Evolutionary conservation across 2,797 vertebrate species (phyloP).

Genomic region (Rhynchotus rufescens): DNA sequence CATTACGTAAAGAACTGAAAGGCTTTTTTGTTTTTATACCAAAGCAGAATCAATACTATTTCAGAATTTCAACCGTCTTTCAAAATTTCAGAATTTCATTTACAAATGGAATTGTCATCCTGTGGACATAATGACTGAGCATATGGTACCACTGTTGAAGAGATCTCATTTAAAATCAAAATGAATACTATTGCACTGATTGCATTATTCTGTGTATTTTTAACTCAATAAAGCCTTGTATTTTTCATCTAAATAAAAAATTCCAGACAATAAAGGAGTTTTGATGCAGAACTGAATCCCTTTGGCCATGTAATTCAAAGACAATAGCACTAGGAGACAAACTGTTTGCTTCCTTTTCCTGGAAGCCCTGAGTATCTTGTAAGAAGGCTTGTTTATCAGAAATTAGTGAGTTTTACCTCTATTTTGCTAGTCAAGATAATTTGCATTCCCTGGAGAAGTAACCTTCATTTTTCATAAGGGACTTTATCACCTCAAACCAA

Average conservation of each 20-base stretch:
- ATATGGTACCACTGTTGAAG: slow-evolving; percentile 69
- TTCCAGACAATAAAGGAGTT: slow-evolving; percentile 11
- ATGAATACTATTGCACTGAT: slow-evolving; percentile 29
- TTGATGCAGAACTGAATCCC: not conserved
- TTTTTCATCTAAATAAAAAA: slow-evolving; percentile 43
- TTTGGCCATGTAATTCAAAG: not conserved
- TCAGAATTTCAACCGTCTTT: slow-evolving; percentile 64
- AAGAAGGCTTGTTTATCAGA: not conserved
- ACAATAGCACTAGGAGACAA: not conserved
- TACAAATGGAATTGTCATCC: slow-evolving; percentile 53
- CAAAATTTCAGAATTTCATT: not conserved
- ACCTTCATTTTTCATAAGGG: not conserved
- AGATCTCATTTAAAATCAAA: slow-evolving; percentile 61
- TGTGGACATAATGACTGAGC: slow-evolving; percentile 59
- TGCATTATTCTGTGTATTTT: slow-evolving; percentile 9
- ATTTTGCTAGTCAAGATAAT: not conserved
- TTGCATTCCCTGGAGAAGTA: not conserved
- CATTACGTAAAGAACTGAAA: slow-evolving; percentile 41
- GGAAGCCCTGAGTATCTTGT: not conserved
- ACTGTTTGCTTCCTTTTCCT: slow-evolving; percentile 11
- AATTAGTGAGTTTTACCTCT: not conserved
- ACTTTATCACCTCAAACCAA: not conserved
- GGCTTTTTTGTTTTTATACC: slow-evolving; percentile 62
- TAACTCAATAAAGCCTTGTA: slow-evolving; percentile 38
- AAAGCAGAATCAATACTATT: slow-evolving; percentile 55